Evolutionary conservation across 2,797 vertebrate species (phyloP), one percentile per base, ranked within the genome.

Genomic region (Notolepis coatsorum): DNA sequence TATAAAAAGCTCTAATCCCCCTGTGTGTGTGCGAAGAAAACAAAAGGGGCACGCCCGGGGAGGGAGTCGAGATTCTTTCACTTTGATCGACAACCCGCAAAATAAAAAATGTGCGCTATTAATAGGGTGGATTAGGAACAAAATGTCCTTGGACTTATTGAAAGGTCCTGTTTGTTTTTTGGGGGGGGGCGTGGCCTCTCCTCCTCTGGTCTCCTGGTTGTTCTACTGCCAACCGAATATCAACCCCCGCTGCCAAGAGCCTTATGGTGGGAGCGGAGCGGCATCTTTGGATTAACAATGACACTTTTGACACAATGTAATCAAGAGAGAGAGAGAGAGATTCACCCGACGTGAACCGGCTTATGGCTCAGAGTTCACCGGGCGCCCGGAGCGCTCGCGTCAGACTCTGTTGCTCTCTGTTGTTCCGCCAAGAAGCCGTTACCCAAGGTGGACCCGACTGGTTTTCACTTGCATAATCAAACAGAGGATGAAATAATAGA

Each of bases 261-360:
- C 46, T 28, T 9, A 7, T 15, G 3, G 2, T 2, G 55, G 64
- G 47, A 73, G 62, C 59, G 63, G 65, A 35, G 52, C 67, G 64
- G 23, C 65, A 23, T 21, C 8, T 42, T 83, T n/a, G 61, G 63
- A 71, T 13, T 27, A 4, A 33, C 20, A 51, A 15, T 20, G 68
- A 37, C 50, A 42, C 24, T 13, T n/a, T 15, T 47, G 50, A 76
- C 37, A 43, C 46, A 65, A 17, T 58, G 47, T 74, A 68, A 78
- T 73, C 38, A 76, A 53, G n/a, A n/a, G n/a, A n/a, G n/a, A n/a
- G n/a, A n/a, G n/a, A n/a, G n/a, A n/a, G 7, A 59, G 45, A 54
- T 66, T 86, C 65, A 72, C 76, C 84, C 80, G 8, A 27, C 24
- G 57, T 58, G 39, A 84, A 82, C 77, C 43, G 7, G 31, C 17